These are phyloP conservation scores for Hylyphantes graminicola DNA, from an alignment of 1,140 invertebrate species.

Conservation along the genomic window DNA sequence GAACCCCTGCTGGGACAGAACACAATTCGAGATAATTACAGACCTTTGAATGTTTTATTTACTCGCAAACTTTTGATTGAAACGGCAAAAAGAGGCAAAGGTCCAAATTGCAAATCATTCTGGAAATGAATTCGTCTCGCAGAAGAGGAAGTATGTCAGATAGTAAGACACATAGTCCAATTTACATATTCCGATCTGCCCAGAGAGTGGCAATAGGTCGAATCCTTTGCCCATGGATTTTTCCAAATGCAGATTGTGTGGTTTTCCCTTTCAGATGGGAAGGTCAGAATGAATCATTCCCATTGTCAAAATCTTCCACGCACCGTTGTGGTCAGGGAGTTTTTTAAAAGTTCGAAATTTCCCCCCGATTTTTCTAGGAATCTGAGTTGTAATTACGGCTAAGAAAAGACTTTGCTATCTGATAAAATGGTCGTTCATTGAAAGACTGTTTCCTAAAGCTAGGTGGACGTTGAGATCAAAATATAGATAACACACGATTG, in stretches of 20 bases:
- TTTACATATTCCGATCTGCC: constrained; percentile 41
- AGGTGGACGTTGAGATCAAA: too few relatives aligned
- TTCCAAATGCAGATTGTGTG: constrained; percentile 21
- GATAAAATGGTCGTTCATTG: too few relatives aligned
- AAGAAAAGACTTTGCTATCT: too few relatives aligned
- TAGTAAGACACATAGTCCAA: constrained; percentile 27
- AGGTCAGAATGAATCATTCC: constrained; percentile 27
- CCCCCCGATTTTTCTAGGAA: too few relatives aligned
- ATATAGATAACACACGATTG: too few relatives aligned
- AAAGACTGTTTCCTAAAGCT: too few relatives aligned
- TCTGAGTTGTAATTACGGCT: too few relatives aligned
- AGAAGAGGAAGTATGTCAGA: constrained; percentile 38
- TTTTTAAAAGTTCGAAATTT: too few relatives aligned
- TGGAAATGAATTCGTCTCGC: constrained; percentile 11
- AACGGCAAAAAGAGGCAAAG: constrained; percentile 37
- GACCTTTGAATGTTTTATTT: constrained; percentile 36
- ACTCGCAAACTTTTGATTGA: constrained; percentile 27
- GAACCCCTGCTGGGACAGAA: constrained; percentile 11
- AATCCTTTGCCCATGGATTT: constrained; percentile 14
- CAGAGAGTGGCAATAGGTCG: constrained; percentile 8
- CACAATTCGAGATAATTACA: constrained; percentile 44
- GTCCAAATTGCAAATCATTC: constrained; percentile 14
- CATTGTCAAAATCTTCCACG: constrained; percentile 7
- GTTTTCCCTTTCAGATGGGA: neutral
- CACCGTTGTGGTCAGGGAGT: neutral